These are phyloP conservation scores for Meloe dianella DNA, from an alignment of 2,888 invertebrate species.

Conservation along the genomic window DNA sequence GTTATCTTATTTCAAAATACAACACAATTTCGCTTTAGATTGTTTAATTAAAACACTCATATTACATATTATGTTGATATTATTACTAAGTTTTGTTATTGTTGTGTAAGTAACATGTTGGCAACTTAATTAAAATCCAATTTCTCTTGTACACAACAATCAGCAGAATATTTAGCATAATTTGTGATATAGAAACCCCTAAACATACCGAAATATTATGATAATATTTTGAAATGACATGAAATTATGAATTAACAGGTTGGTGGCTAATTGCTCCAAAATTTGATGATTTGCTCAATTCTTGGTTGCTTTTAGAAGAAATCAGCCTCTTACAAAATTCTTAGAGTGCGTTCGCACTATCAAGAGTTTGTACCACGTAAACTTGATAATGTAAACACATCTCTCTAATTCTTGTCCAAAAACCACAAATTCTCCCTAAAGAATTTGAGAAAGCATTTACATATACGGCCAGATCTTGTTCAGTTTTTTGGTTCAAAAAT, in stretches of 20 bases:
- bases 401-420: no score
- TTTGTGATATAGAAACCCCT: background rate
- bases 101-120: conserved; percentile 1
- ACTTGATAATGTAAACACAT: no score
- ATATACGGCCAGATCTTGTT: no score
- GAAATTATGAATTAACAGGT: background rate
- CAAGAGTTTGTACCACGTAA: no score
- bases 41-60: background rate
- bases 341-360: no score
- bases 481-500: no score
- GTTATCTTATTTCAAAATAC: background rate
- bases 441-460: no score
- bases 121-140: conserved; percentile 1
- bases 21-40: background rate
- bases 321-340: no score
- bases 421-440: no score
- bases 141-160: background rate
- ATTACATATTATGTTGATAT: background rate
- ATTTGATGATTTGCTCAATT: background rate
- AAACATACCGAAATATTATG: background rate
- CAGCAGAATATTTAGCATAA: background rate
- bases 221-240: background rate
- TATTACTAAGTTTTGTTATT: conserved; percentile 16
- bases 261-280: background rate
- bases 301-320: background rate